These are phyloP conservation scores for Melieria omissa DNA, from an alignment of 2,888 invertebrate genomes.

Conservation along the genomic window DNA sequence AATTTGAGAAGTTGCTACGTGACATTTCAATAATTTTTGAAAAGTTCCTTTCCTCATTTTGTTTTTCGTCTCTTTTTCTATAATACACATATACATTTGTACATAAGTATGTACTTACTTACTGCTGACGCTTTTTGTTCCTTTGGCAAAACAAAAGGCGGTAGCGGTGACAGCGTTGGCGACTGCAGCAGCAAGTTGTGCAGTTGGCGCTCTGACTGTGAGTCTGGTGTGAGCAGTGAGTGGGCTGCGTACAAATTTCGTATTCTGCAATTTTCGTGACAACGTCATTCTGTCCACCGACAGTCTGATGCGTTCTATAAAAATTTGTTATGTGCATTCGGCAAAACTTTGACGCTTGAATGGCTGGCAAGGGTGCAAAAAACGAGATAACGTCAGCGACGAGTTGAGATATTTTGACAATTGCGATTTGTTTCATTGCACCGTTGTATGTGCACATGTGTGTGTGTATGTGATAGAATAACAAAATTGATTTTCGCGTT, in stretches of 20 bases:
- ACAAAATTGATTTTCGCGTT: too few relatives aligned
- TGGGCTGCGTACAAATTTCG: slow-evolving; percentile 52
- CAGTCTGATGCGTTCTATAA: slow-evolving; percentile 55
- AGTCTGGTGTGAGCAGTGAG: neutral
- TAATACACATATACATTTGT: neutral
- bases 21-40: slow-evolving; percentile 66
- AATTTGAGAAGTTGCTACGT: slow-evolving; percentile 66
- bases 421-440: too few relatives aligned
- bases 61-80: slow-evolving; percentile 32
- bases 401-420: too few relatives aligned
- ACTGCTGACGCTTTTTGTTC: neutral
- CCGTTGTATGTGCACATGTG: too few relatives aligned
- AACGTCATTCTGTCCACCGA: slow-evolving; percentile 63
- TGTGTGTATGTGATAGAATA: too few relatives aligned
- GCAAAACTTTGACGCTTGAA: slow-evolving; percentile 62
- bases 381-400: neutral
- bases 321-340: slow-evolving; percentile 63
- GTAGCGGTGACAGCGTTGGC: slow-evolving; percentile 39
- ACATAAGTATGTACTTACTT: neutral
- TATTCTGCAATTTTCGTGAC: slow-evolving; percentile 63
- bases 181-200: slow-evolving; percentile 36
- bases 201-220: slow-evolving; percentile 1
- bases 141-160: slow-evolving; percentile 18
- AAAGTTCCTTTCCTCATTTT: slow-evolving; percentile 55
- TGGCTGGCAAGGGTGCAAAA: slow-evolving; percentile 49